Evolutionary conservation across 2,113 vertebrate species (phyloP).

Genomic region (Zapornia atra): DNA sequence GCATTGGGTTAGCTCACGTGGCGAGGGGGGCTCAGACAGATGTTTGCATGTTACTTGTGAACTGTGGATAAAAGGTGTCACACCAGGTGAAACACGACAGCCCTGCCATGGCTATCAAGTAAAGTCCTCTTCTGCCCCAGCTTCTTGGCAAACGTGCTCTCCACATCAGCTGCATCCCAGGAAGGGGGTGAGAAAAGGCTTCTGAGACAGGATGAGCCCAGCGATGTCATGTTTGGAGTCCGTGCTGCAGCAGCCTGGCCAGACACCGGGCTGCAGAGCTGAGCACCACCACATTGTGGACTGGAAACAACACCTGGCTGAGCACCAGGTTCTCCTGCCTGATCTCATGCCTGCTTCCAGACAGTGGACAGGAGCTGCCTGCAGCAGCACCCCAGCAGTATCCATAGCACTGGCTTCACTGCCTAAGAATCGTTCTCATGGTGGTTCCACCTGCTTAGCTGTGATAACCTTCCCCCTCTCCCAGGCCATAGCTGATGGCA

Average conservation of each 20-base stretch:
- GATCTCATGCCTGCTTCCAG: not conserved
- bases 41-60: not conserved
- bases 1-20: not conserved
- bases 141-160: not conserved
- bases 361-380: fast-evolving
- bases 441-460: not conserved
- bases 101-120: not conserved
- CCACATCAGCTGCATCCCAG: not conserved
- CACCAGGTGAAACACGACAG: not conserved
- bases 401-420: not conserved
- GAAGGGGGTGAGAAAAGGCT: not conserved
- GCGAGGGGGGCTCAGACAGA: not conserved
- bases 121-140: not conserved
- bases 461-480: not conserved
- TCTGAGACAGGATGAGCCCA: not conserved
- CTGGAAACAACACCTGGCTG: not conserved
- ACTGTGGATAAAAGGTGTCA: not conserved
- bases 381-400: not conserved
- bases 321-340: not conserved
- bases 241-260: not conserved
- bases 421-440: not conserved
- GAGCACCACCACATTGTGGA: not conserved
- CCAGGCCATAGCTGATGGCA: not conserved
- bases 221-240: not conserved
- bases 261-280: not conserved